Conservation (phyloP, 2,797 vertebrate genomes). For the Rhincodon typus region DNA sequence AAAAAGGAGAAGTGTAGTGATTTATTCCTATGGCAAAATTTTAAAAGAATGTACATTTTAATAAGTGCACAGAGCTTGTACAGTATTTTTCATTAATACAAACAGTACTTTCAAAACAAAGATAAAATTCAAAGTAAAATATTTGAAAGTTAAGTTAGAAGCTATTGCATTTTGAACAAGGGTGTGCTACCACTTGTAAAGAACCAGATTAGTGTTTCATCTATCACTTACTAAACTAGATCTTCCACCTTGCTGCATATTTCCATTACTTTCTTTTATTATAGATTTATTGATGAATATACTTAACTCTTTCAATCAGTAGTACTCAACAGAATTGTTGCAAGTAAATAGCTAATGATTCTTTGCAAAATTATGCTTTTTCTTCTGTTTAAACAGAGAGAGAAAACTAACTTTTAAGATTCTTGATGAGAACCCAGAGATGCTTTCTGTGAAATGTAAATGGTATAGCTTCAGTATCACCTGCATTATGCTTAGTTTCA, state of each 20-base stretch:
- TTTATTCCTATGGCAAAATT: conserved; percentile 63
- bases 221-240: background rate
- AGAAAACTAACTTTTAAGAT: background rate
- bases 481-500: background rate
- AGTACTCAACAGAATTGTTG: background rate
- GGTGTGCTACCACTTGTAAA: background rate
- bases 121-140: background rate
- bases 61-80: background rate
- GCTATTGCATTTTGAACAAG: background rate
- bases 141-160: background rate
- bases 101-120: background rate
- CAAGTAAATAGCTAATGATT: background rate
- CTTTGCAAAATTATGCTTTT: background rate
- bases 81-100: background rate
- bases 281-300: background rate
- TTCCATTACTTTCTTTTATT: background rate
- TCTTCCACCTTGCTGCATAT: background rate
- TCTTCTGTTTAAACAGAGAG: background rate
- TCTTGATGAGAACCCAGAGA: background rate
- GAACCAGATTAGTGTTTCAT: background rate
- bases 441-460: background rate
- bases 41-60: conserved; percentile 15
- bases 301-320: background rate
- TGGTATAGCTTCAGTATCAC: background rate
- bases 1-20: conserved; percentile 96